Evolutionary conservation across 53 echinoderm and acorn worm genomes (phyloP).

Genomic region (Temnopleurus reevesii): DNA sequence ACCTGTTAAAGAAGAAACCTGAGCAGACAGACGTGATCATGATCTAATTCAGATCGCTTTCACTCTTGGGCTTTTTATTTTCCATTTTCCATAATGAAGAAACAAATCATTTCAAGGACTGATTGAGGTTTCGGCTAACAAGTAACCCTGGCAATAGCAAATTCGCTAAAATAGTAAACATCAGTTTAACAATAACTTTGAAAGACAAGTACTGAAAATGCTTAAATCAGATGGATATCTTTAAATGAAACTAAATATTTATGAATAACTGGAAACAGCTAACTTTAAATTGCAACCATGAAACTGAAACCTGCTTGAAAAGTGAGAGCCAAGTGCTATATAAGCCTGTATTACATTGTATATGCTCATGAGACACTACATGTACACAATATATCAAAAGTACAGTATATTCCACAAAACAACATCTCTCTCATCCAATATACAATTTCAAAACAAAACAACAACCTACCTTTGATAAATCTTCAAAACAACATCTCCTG

Average conservation of each 20-base stretch:
- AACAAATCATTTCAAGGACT: neutral
- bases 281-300: no score
- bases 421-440: no score
- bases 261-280: no score
- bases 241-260: neutral
- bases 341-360: no score
- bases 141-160: neutral
- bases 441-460: neutral
- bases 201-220: no score
- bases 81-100: neutral
- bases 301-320: no score
- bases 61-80: neutral
- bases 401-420: no score
- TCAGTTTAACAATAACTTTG: neutral
- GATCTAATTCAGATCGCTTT: neutral
- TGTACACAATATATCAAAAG: no score
- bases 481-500: neutral
- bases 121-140: neutral
- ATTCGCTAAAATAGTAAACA: neutral
- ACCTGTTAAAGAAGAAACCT: slow-evolving; percentile 10
- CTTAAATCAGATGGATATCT: no score
- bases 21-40: neutral
- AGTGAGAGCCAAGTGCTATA: no score
- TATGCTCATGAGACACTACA: no score
- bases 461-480: neutral